Evolutionary conservation across 2,888 invertebrate genomes (phyloP), one percentile per base, ranked within the genome.

Genomic region (Lampropteryx suffumata): DNA sequence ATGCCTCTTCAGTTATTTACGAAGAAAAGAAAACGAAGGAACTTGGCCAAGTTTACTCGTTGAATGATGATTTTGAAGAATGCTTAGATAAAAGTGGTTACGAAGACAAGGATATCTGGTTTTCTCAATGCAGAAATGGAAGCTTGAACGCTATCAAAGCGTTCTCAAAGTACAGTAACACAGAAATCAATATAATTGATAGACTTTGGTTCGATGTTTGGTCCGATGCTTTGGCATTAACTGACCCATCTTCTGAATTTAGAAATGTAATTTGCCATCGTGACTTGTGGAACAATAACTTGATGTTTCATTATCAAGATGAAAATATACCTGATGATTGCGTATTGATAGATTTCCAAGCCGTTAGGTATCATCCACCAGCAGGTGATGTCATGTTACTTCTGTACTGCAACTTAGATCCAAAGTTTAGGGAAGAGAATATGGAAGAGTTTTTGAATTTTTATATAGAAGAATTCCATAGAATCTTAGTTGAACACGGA

Each of bases 331-430:
- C 92, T 0, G 80, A 92, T 1, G 90, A 92, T 21, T 93, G 94
- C 59, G 69, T 93, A 26, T 70, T 95, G 7, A 92, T 95, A 1
- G 95, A 95, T 73, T 95, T 93, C 65, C 95, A 95, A 76, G 84
- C 94, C 40, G 81, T 91, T 0, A 87, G 93, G 17, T 94, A 93
- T 67, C 92, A 92, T 10, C 94, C 95, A 0, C 93, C 94, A 0
- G 91, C 93, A 12, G 88, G 93, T 35, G 95, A 95, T 62, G 79
- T 94, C 1, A 87, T 92, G 71, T 73, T 91, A 17, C 76, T 92
- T 14, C 73, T 94, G 1, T 90, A 91, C 64, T 84, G 93, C 41
- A 92, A 92, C 63, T 76, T 92, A 24, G 82, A 91, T 9, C 74
- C 81, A 1, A 72, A 75, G 40, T 84, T 89, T 46, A 78, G 93